Evolutionary conservation across 2,888 invertebrate genomes (phyloP).

Genomic region (Caenorhabditis sp.): DNA sequence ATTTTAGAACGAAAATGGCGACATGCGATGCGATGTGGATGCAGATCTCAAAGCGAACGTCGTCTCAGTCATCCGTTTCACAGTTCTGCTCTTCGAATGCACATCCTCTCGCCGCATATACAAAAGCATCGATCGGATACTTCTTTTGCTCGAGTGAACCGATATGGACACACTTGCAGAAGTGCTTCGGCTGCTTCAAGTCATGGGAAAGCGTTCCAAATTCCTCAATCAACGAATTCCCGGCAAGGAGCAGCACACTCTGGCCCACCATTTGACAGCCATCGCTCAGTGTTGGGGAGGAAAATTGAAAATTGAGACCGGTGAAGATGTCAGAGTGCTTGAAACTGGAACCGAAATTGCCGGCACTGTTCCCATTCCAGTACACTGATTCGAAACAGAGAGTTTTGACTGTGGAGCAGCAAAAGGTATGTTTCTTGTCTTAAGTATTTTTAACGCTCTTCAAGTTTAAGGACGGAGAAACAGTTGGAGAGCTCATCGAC

Average conservation of each 20-base stretch:
- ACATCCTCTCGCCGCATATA: constrained; percentile 78
- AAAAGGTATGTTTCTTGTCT: constrained; percentile 39
- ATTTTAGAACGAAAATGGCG: constrained; percentile 27
- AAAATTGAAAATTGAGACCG: no score
- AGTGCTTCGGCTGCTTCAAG: constrained; percentile 75
- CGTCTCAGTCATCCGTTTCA: constrained; percentile 74
- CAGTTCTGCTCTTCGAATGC: constrained; percentile 79
- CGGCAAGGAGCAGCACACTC: constrained; percentile 63
- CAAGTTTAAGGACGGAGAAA: constrained; percentile 61
- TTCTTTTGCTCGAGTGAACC: constrained; percentile 73
- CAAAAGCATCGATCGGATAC: constrained; percentile 74
- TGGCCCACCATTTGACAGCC: constrained; percentile 74
- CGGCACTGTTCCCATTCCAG: constrained; percentile 69
- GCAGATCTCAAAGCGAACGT: constrained; percentile 17
- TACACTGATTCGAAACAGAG: constrained; percentile 59
- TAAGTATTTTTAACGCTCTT: background rate
- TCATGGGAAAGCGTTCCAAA: constrained; percentile 79
- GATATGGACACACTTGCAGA: constrained; percentile 75
- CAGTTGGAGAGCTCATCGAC: constrained; percentile 65
- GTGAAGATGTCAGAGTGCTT: constrained; percentile 75
- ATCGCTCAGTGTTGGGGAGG: constrained; percentile 78
- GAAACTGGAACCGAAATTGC: constrained; percentile 52
- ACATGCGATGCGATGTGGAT: constrained; percentile 46
- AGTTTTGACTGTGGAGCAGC: constrained; percentile 43
- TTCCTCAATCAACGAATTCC: constrained; percentile 69